Evolutionary conservation across 2,797 vertebrate species (phyloP).

Genomic region (Lepilemur ruficaudatus): DNA sequence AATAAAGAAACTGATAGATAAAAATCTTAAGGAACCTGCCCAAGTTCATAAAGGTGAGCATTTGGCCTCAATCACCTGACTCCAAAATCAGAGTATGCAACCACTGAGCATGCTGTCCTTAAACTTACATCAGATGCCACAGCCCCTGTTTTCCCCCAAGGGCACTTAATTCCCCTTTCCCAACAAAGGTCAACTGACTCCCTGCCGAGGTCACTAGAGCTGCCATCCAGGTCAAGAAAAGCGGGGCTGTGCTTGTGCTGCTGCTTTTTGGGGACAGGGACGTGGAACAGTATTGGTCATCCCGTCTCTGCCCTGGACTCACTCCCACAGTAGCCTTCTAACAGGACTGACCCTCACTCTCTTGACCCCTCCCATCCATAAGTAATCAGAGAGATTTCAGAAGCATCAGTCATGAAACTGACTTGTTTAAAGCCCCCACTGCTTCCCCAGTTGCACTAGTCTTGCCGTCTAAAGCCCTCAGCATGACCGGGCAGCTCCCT

Average conservation of each 20-base stretch:
- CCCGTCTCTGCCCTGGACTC: not conserved
- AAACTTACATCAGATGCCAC: not conserved
- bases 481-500: fast-evolving
- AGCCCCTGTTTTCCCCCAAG: not conserved
- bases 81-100: not conserved
- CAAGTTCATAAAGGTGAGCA: not conserved
- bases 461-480: not conserved
- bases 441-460: not conserved
- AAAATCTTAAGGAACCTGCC: not conserved
- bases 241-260: not conserved
- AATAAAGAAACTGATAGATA: not conserved
- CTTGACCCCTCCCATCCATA: not conserved
- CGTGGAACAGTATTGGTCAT: not conserved
- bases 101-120: not conserved
- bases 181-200: not conserved
- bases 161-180: not conserved
- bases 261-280: not conserved
- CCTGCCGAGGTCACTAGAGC: not conserved
- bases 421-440: not conserved
- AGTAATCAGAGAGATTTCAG: not conserved
- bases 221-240: not conserved
- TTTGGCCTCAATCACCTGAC: not conserved
- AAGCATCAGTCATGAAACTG: not conserved
- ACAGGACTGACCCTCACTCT: too few species aligned
- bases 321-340: not conserved